Base-by-base conservation (phyloP, 1,140 invertebrate species). In the Neodiprion lecontei region DNA sequence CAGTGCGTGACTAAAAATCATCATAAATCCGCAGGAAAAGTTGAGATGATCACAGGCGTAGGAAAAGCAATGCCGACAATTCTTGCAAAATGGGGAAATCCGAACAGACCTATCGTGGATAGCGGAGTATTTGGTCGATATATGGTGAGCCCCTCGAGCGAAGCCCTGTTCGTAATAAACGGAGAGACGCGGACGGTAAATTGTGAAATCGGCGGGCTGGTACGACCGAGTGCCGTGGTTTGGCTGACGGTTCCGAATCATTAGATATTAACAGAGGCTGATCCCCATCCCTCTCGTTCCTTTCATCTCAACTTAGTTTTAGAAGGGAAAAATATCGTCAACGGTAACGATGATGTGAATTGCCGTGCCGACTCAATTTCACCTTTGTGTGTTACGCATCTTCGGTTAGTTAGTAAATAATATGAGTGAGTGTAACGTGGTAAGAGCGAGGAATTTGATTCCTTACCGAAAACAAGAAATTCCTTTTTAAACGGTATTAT, bases 31-130 rank as follows among this genome's bases (percentile, higher is more conserved):
- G 2, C 81, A 92, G 91, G 91, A 9, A 94, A 95, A 91, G 94
- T 96, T 9, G 94, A 95, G 83, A 93, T 95, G 88, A 93, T 96
- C 75, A 94, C 93, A 4, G 93, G 93, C 47, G 93, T 94, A 7
- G 93, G 93, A 3, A 90, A 90, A 80, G 91, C 93, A 14, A 90
- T 92, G 86, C 86, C 90, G 9, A 82, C 89, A 7, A 86, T 85
- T 67, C 79, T 91, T 75, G 89, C 92, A 70, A 90, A 92, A 80
- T 95, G 94, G 93, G 91, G 90, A 67, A 92, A 92, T 79, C 90
- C 92, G 10, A 92, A 92, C 79, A 89, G 94, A 79, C 91, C 92
- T 47, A 93, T 96, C 74, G 91, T 91, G 74, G 91, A 91, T 72
- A 93, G 93, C 72, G 90, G 93, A 71, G 88, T 94, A 61, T 95